A percentile compares a stretch with the other conserved stretches of the same genome.
These are phyloP conservation scores for Megalops atlanticus DNA, from an alignment of 2,113 vertebrate species.

Conservation along the genomic window DNA sequence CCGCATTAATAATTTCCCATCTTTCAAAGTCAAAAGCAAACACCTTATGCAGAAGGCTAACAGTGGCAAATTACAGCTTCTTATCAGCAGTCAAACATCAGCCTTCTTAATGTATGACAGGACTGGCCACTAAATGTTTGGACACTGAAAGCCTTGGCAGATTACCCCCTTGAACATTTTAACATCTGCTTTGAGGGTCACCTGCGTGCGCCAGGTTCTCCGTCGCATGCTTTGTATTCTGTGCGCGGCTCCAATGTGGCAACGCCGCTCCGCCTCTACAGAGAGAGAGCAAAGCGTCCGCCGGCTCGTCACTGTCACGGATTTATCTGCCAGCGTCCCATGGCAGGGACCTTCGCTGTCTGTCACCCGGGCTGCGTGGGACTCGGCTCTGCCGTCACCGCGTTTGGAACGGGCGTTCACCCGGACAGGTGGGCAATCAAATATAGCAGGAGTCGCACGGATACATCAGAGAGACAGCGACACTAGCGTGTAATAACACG, in stretches of 20 bases:
- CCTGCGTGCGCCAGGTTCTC: neutral
- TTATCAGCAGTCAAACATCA: neutral
- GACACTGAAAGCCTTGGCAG: slow-evolving; percentile 1
- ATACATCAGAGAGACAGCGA: neutral
- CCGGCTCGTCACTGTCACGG: neutral
- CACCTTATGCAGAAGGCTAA: neutral
- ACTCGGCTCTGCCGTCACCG: neutral
- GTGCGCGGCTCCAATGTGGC: neutral
- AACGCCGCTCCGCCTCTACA: neutral
- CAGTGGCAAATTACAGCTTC: neutral
- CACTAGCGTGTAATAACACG: neutral
- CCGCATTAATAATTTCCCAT: neutral
- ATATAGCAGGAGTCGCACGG: neutral
- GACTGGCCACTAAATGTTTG: neutral
- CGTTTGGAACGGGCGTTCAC: neutral
- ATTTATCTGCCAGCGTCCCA: neutral
- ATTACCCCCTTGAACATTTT: neutral
- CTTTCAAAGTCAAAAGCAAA: neutral
- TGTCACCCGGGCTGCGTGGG: neutral
- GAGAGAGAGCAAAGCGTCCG: neutral
- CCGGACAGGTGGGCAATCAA: neutral
- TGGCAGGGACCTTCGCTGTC: neutral
- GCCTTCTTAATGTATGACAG: too few relatives aligned
- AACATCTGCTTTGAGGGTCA: slow-evolving; percentile 3
- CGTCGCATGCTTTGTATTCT: neutral